Base-by-base conservation (phyloP, 2,113 vertebrate species). In the Bucco capensis region DNA sequence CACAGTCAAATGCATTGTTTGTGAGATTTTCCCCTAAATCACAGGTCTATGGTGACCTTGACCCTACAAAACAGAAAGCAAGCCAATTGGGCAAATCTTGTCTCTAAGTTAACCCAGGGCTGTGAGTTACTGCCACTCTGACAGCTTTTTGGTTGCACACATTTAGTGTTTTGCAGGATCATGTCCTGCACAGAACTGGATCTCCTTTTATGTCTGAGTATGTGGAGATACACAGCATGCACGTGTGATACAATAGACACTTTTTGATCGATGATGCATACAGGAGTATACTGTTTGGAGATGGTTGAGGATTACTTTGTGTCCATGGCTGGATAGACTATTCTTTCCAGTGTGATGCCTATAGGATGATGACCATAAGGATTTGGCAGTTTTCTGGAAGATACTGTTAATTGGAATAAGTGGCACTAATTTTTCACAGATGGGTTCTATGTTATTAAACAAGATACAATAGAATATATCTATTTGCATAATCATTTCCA, bases 1-100 rank as follows among this genome's bases (percentile, higher is more conserved):
- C 56, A 49, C 46, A 42, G 42, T 35, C 4, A 79, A 60, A n/a
- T 0, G 0, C 12, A 5, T 9, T 0, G 0, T 33, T 77, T 70
- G 14, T 0, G 0, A 54, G 31, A 44, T 33, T 80, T 42, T 13
- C 28, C 12, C 21, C 14, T 57, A 21, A 28, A 74, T 33, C 11
- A 38, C 13, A 40, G 33, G 35, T 23, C 13, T 75, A 28, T 54
- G 61, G 50, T 17, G 28, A 22, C 31, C 38, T 37, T 49, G 61
- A 58, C 47, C 25, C 71, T 40, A 37, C 16, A 56, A 80, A 90
- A 67, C 6, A 71, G 53, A 57, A 81, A 70, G 12, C 12, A 53
- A 82, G 8, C 2, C 24, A 44, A 9, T 17, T 2, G 2, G 14
- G 31, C 33, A 87, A 66, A 71, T 10, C 6, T 33, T 8, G 17